phyloP scores from a whole-genome alignment of 2,113 vertebrate genomes.

The Eira barbara region DNA sequence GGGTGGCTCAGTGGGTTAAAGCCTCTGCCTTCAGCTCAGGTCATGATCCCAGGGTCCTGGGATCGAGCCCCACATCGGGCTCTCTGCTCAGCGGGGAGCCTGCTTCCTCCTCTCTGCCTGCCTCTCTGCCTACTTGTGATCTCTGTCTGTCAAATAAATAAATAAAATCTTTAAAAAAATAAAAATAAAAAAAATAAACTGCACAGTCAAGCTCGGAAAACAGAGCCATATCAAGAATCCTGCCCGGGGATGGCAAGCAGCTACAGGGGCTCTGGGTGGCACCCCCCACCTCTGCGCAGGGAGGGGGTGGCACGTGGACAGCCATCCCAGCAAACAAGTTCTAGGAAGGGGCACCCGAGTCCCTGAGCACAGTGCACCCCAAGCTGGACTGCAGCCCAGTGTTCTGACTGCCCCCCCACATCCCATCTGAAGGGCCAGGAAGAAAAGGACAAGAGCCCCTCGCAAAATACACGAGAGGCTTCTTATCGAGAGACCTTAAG shows the following conservation, averaged over 20 bases:
- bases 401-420: background rate
- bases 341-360: background rate
- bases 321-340: background rate
- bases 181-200: background rate
- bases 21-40: no score
- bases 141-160: no score
- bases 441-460: background rate
- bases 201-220: background rate
- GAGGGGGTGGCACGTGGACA: background rate
- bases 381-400: background rate
- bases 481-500: background rate
- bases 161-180: no score
- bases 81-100: no score
- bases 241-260: background rate
- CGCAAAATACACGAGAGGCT: background rate
- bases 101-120: no score
- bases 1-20: no score
- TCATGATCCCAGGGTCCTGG: no score
- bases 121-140: no score
- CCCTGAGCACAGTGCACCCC: background rate
- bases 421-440: background rate
- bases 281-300: background rate
- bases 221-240: background rate
- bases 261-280: fast-evolving
- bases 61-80: no score